Base-by-base conservation (phyloP, 2,888 invertebrate species). In the Germaria angustata region DNA sequence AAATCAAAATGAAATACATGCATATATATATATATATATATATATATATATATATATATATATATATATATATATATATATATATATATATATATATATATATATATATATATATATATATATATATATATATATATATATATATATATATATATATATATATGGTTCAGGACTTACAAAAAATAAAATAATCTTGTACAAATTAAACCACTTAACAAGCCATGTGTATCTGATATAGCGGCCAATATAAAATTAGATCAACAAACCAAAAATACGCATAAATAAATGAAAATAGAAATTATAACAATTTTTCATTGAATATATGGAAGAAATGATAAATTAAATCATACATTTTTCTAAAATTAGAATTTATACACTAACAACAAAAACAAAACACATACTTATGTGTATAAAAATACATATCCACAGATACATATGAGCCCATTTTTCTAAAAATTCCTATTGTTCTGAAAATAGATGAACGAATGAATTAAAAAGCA, bases 291-390 rank as follows among this genome's bases (percentile, higher is more conserved):
- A 17, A 46, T 22, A 13, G 13, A 17, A 32, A 41, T 15, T 9
- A 41, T 11, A 17, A 41, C 32, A 71, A 71, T 36, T 63, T 63
- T 73, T 63, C 53, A 44, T 39, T 44, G 41, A 41, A 44, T 32
- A 63, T 63, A 73, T 73, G 32, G 32, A 41, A 41, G 32, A 63
- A n/a, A 53, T 53, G 53, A 73, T 53, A 73, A 53, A 63, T 73
- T 20, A 73, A 63, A 63, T 73, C 53, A 41, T 8, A 41, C 20
- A 32, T 53, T 63, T 73, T 73, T 63, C 36, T 13, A 41, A 73
- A 34, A 53, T 41, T 63, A 39, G 4, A 51, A 61, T 39, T 20
- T 49, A 51, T 61, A 49, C 8, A 41, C 1, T 2, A 13, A 32
- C 15, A 49, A 28, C 39, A 34, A 53, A 11, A 20, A 0, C 15